Evolutionary conservation across 2,113 vertebrate genomes (phyloP), one percentile per base, ranked within the genome.

Genomic region (Corythornis madagascariensis): DNA sequence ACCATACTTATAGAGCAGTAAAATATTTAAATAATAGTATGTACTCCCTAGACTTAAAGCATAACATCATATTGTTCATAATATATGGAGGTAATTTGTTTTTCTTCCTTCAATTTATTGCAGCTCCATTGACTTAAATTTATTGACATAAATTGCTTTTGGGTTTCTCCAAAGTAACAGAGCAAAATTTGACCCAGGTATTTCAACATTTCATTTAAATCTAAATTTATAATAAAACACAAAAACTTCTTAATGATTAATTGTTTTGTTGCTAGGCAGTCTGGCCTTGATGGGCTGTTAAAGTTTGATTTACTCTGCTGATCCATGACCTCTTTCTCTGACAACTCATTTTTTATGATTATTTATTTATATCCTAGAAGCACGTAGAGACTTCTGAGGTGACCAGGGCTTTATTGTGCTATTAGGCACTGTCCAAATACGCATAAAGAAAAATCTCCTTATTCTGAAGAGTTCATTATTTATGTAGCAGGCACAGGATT

Each of bases 241-340:
- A 82, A 91, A 93, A 93, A 77, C 21, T 89, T 92, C 78, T 83
- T 92, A 91, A 92, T 92, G 92, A 94, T 95, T 48, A 80, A 94
- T 89, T 91, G 75, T 89, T 85, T 93, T 89, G 81, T 93, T 95
- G 89, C 92, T 91, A 88, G 79, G 89, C 78, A 83, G 33, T 88
- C 60, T 86, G 56, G 78, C 47, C 74, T 82, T 88, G 94, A 91
- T 86, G 71, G 65, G 72, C 45, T 80, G 82, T 86, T 93, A 91
- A 87, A 94, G 29, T 96, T 80, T 94, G 87, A 94, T 96, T 96
- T 96, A 91, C 48, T 89, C 29, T 88, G 35, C 60, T 96, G 92
- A 92, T 89, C 87, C 48, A 80, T 94, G 94, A 91, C 92, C 87
- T 89, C 40, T 83, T 85, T 88, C 64, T 74, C 69, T 61, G 80